Conservation (phyloP, 2,888 invertebrate species). For the Ramazzottius varieornatus region DNA sequence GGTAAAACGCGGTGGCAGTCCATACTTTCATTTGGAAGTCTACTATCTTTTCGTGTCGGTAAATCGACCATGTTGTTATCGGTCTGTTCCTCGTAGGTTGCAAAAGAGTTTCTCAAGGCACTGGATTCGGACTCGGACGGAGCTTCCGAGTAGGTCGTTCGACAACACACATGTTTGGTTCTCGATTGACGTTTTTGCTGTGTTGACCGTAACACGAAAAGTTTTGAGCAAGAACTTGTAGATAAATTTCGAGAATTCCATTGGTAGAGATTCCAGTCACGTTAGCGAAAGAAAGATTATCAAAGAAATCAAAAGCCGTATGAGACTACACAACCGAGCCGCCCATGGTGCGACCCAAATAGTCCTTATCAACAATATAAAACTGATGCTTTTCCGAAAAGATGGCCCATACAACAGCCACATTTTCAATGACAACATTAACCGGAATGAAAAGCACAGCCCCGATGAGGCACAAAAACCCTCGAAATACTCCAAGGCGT, state of each 20-base stretch:
- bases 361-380: constrained; percentile 77
- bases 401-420: constrained; percentile 77
- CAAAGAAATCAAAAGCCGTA: too few relatives aligned
- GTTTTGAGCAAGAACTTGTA: too few relatives aligned
- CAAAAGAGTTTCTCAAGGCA: neutral
- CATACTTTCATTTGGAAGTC: too few relatives aligned
- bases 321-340: neutral
- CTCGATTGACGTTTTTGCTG: too few relatives aligned
- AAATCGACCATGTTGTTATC: neutral
- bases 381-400: constrained; percentile 84
- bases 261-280: too few relatives aligned
- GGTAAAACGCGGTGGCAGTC: too few relatives aligned
- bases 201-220: too few relatives aligned
- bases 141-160: neutral
- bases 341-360: neutral
- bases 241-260: too few relatives aligned
- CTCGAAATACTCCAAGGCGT: constrained; percentile 51
- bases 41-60: too few relatives aligned
- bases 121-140: neutral
- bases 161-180: too few relatives aligned
- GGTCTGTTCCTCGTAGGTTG: neutral
- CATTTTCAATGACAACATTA: constrained; percentile 73
- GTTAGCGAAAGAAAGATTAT: too few relatives aligned
- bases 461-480: constrained; percentile 50
- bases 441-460: constrained; percentile 71